Percentiles rank a stretch among this genome's conserved stretches.
Conservation (phyloP, 2,888 invertebrate genomes). For the Hedya salicella region DNA sequence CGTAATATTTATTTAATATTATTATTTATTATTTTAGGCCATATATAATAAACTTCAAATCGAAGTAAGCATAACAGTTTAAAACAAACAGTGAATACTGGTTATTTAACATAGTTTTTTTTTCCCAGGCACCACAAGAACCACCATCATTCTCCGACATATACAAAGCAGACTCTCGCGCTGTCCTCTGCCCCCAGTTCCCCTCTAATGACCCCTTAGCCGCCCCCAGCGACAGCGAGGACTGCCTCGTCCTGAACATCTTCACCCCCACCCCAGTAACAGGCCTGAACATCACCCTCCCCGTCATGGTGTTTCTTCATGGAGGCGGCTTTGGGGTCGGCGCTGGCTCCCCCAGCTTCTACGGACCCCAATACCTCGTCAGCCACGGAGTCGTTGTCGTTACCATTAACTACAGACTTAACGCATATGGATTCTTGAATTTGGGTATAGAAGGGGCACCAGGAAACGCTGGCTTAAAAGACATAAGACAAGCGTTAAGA, state of each 20-base stretch:
- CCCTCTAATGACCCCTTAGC: constrained; percentile 70
- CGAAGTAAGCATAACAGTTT: too few species aligned
- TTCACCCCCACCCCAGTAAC: constrained; percentile 62
- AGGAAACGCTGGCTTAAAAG: constrained; percentile 80
- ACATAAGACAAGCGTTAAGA: constrained; percentile 75
- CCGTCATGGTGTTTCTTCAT: constrained; percentile 80
- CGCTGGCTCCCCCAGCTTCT: constrained; percentile 70
- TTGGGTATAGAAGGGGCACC: constrained; percentile 72
- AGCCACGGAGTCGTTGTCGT: constrained; percentile 75
- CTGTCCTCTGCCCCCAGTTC: constrained; percentile 74
- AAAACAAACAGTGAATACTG: too few species aligned
- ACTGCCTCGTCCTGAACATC: constrained; percentile 78
- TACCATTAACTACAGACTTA: constrained; percentile 80
- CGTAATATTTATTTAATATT: too few species aligned
- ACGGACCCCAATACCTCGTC: constrained; percentile 78
- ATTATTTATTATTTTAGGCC: too few species aligned
- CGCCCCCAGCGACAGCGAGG: constrained; percentile 74
- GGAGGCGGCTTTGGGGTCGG: constrained; percentile 81
- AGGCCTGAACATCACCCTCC: constrained; percentile 57
- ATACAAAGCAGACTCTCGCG: constrained; percentile 69
- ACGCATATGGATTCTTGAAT: constrained; percentile 78
- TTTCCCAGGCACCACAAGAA: constrained; percentile 67
- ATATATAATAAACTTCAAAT: too few species aligned
- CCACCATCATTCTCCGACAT: constrained; percentile 64
- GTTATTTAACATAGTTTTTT: neutral